These are phyloP conservation scores for Chrosomus eos DNA, from an alignment of 2,797 vertebrate species.

Conservation along the genomic window DNA sequence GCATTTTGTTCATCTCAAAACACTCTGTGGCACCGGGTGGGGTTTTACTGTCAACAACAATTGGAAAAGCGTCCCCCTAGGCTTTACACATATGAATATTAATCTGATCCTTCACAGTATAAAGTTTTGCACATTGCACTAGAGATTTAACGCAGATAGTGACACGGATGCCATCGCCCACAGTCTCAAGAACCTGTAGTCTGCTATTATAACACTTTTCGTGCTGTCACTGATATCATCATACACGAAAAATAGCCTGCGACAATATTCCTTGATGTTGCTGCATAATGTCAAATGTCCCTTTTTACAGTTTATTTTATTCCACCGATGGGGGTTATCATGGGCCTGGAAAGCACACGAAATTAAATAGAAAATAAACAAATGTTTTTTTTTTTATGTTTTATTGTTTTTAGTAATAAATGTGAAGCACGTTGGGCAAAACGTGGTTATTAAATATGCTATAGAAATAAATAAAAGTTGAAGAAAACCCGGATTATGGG, in stretches of 20 bases:
- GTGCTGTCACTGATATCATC: slow-evolving; percentile 30
- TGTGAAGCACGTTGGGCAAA: too few relatives aligned
- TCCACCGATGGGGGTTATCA: too few relatives aligned
- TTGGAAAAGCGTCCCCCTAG: slow-evolving; percentile 28
- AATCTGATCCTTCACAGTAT: slow-evolving; percentile 27
- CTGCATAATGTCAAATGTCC: not conserved
- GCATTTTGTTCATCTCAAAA: slow-evolving; percentile 8
- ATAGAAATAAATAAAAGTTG: too few relatives aligned
- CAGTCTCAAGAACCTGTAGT: slow-evolving; percentile 15
- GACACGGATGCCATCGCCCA: slow-evolving; percentile 30
- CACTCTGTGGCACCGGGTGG: slow-evolving; percentile 28
- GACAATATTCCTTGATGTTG: not conserved
- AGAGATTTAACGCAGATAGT: slow-evolving; percentile 18
- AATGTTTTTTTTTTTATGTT: too few relatives aligned
- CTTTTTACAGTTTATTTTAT: not conserved
- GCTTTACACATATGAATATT: slow-evolving; percentile 42
- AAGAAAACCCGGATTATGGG: slow-evolving; percentile 23
- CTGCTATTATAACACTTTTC: slow-evolving; percentile 34
- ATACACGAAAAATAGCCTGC: not conserved
- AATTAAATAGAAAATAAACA: not conserved
- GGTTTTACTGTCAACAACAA: slow-evolving; percentile 32
- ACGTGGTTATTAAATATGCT: too few relatives aligned
- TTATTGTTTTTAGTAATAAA: too few relatives aligned
- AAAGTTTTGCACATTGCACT: slow-evolving; percentile 28
- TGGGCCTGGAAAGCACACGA: not conserved